These are phyloP conservation scores for Drosophila diplacantha DNA, from an alignment of 2,888 invertebrate species.

Conservation along the genomic window DNA sequence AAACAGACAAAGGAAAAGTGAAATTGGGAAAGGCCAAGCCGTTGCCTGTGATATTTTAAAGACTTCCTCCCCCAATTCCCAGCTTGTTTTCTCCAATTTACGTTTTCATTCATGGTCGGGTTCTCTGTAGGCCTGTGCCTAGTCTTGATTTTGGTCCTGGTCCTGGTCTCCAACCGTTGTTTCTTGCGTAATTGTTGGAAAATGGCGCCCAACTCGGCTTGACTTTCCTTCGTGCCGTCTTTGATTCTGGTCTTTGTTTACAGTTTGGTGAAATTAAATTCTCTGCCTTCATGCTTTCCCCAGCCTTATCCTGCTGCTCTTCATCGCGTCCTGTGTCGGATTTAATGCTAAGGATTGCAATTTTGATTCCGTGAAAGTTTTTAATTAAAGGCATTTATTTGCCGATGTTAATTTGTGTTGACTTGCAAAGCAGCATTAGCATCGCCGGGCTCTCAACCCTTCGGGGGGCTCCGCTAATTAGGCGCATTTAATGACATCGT, in stretches of 20 bases:
- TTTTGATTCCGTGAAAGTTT: constrained; percentile 32
- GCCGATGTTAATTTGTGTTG: constrained; percentile 22
- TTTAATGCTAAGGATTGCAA: constrained; percentile 34
- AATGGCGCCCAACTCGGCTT: constrained; percentile 46
- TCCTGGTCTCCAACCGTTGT: constrained; percentile 36
- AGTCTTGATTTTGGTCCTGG: constrained; percentile 20
- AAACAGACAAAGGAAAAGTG: constrained; percentile 34
- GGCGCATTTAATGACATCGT: constrained; percentile 51
- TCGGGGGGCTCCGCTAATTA: constrained; percentile 52
- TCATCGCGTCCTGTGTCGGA: constrained; percentile 23
- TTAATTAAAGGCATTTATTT: constrained; percentile 50
- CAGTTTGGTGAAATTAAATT: constrained; percentile 52
- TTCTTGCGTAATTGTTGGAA: constrained; percentile 62
- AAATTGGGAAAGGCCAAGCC: constrained; percentile 13
- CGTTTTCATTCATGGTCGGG: constrained; percentile 49
- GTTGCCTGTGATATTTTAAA: constrained; percentile 45
- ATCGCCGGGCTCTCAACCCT: neutral
- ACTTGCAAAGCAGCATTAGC: constrained; percentile 21
- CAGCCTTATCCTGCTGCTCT: constrained; percentile 12
- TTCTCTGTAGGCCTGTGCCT: neutral
- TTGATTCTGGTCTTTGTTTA: constrained; percentile 39
- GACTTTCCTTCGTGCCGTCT: constrained; percentile 40
- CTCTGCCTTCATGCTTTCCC: constrained; percentile 26
- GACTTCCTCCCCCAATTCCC: constrained; percentile 39
- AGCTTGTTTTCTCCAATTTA: constrained; percentile 42